Evolutionary conservation across 2,797 vertebrate genomes (phyloP), one percentile per base, ranked within the genome.

Genomic region (Sitta carolinensis): DNA sequence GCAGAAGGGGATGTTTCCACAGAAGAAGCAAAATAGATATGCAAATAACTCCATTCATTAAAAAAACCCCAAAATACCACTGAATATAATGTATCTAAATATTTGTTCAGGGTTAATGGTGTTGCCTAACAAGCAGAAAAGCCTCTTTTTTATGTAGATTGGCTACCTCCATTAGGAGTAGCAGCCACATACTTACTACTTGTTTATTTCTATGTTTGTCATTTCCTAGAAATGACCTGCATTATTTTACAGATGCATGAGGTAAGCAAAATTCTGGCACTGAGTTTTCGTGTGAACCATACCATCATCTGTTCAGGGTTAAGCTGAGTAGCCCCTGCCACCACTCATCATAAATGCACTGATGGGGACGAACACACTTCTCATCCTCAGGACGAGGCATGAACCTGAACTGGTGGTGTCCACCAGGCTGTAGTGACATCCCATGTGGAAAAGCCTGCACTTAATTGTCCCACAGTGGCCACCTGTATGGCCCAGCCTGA

Each of bases 11-110:
- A 91, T 27, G 30, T 92, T 77, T 52, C 45, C 77, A 84, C 5
- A 1, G 61, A 29, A 62, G 12, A 74, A 25, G 68, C 72, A 84
- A 93, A 94, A 89, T 16, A 50, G 29, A 34, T 17, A 91, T 84
- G 90, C 73, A 94, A 93, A 86, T 72, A 84, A 54, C 59, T 48
- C 68, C 52, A 81, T 57, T 94, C 93, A 93, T 67, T 40, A 12
- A 81, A 84, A 21, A 47, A 57, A 76, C 7, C 10, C 10, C 36
- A 10, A 38, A 92, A 50, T 38, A 69, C 59, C 34, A 17, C 67
- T 84, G 80, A 90, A 90, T 84, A 88, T 91, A 94, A 94, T 48
- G 84, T 81, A 73, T 43, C 90, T 95, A 89, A 90, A 92, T 74
- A 50, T 92, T 94, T 73, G 85, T 67, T 88, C 23, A 69, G 75